phyloP scores from a whole-genome alignment of 1,140 invertebrate species.

The Coenobita brevimanus region DNA sequence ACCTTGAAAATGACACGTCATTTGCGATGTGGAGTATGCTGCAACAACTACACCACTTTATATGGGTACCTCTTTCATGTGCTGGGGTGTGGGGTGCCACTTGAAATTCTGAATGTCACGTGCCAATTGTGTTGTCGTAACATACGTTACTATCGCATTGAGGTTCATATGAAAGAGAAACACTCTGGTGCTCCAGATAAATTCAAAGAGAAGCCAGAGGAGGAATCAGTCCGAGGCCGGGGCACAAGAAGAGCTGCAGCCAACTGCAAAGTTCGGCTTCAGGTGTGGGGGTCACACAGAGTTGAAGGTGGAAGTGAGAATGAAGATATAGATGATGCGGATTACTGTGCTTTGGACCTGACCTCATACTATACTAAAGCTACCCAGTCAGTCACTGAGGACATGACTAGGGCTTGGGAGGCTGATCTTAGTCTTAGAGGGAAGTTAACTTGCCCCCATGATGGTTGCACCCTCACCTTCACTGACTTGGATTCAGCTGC shows the following conservation, averaged over 20 bases:
- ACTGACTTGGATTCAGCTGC: background rate
- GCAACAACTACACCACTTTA: background rate
- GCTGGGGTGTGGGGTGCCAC: slow-evolving; percentile 23
- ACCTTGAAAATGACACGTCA: slow-evolving; percentile 7
- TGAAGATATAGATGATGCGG: slow-evolving; percentile 22
- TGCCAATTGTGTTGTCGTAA: slow-evolving; percentile 23
- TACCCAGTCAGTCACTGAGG: background rate
- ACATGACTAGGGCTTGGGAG: slow-evolving; percentile 8
- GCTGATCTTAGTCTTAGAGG: background rate
- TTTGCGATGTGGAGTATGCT: slow-evolving; percentile 29
- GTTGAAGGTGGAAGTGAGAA: slow-evolving; percentile 4
- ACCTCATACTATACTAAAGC: slow-evolving; percentile 5
- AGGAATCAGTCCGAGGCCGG: background rate
- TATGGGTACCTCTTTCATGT: slow-evolving; percentile 25
- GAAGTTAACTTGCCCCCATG: slow-evolving; percentile 4
- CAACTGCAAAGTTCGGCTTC: slow-evolving; percentile 36
- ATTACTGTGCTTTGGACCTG: background rate
- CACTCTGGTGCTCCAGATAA: background rate
- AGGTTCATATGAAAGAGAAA: slow-evolving; percentile 25
- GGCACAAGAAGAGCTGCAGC: slow-evolving; percentile 35
- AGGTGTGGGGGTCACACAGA: slow-evolving; percentile 26
- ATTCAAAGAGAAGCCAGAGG: background rate
- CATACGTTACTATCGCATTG: slow-evolving; percentile 30
- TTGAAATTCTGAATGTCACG: background rate
- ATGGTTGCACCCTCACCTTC: slow-evolving; percentile 16